Conservation (phyloP, 1,140 invertebrate genomes). For the Apocrypta bakeri region DNA sequence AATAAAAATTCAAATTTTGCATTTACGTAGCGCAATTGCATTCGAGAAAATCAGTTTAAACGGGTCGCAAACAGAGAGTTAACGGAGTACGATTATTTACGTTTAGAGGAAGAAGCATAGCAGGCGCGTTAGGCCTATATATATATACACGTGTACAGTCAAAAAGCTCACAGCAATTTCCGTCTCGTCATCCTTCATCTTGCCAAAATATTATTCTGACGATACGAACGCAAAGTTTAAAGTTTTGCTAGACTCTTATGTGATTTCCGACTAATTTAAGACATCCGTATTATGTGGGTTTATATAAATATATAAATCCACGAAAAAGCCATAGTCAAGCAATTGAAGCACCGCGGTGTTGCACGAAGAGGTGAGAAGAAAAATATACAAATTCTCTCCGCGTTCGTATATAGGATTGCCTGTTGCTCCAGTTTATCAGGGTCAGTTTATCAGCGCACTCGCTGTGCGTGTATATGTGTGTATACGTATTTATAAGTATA, state of each 20-base stretch:
- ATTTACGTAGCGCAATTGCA: not conserved
- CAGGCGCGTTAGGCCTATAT: not conserved
- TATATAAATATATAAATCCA: too few relatives aligned
- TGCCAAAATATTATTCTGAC: not conserved
- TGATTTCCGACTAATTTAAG: too few relatives aligned
- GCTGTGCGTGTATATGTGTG: not conserved
- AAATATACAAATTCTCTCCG: not conserved
- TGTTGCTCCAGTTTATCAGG: conserved; percentile 57
- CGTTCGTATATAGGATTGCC: conserved; percentile 43
- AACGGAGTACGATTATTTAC: not conserved
- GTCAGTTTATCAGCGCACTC: conserved; percentile 36
- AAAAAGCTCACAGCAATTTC: not conserved
- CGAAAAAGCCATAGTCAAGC: too few relatives aligned
- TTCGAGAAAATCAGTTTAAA: not conserved
- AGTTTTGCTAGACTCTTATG: not conserved
- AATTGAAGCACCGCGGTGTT: not conserved
- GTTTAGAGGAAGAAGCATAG: not conserved
- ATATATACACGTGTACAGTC: not conserved
- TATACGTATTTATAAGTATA: not conserved
- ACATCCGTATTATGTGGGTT: too few relatives aligned
- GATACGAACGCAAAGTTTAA: not conserved
- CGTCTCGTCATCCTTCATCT: conserved; percentile 18
- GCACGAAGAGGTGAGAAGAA: not conserved
- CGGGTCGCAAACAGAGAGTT: too few relatives aligned
- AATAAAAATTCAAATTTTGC: not conserved